Percentiles rank a stretch among this genome's conserved stretches.
Evolutionary conservation across 2,888 invertebrate species (phyloP).

Genomic region (Plutella xylostella): DNA sequence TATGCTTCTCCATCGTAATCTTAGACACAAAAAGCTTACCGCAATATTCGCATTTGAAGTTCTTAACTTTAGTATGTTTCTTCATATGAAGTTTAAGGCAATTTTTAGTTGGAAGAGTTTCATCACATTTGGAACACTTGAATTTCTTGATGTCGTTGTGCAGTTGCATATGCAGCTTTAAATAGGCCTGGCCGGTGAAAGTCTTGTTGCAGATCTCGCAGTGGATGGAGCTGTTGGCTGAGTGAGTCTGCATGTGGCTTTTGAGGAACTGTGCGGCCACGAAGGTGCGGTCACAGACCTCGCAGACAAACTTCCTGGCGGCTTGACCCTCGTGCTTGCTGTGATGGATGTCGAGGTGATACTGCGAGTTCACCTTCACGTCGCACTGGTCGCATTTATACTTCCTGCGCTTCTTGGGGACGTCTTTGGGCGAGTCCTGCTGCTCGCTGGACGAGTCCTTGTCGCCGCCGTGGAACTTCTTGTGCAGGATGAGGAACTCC

Average conservation of each 20-base stretch:
- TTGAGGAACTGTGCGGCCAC: slow-evolving; percentile 61
- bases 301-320: slow-evolving; percentile 55
- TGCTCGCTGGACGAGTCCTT: slow-evolving; percentile 42
- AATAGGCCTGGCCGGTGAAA: slow-evolving; percentile 58
- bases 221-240: slow-evolving; percentile 50
- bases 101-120: slow-evolving; percentile 61
- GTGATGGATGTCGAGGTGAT: slow-evolving; percentile 57
- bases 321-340: slow-evolving; percentile 57
- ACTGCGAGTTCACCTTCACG: slow-evolving; percentile 61
- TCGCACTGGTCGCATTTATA: slow-evolving; percentile 61
- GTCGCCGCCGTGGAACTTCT: slow-evolving; percentile 59
- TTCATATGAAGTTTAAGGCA: slow-evolving; percentile 63
- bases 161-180: slow-evolving; percentile 60
- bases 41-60: slow-evolving; percentile 59
- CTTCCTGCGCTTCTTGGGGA: slow-evolving; percentile 52
- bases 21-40: slow-evolving; percentile 58
- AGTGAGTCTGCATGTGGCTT: slow-evolving; percentile 63
- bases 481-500: slow-evolving; percentile 55
- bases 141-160: slow-evolving; percentile 63
- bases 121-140: slow-evolving; percentile 59
- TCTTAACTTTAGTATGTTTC: slow-evolving; percentile 61
- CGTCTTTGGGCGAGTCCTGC: slow-evolving; percentile 41
- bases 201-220: slow-evolving; percentile 58
- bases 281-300: slow-evolving; percentile 57
- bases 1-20: slow-evolving; percentile 61